These are phyloP conservation scores for Ancistrus triradiatus DNA, from an alignment of 2,113 vertebrate species.

Conservation along the genomic window DNA sequence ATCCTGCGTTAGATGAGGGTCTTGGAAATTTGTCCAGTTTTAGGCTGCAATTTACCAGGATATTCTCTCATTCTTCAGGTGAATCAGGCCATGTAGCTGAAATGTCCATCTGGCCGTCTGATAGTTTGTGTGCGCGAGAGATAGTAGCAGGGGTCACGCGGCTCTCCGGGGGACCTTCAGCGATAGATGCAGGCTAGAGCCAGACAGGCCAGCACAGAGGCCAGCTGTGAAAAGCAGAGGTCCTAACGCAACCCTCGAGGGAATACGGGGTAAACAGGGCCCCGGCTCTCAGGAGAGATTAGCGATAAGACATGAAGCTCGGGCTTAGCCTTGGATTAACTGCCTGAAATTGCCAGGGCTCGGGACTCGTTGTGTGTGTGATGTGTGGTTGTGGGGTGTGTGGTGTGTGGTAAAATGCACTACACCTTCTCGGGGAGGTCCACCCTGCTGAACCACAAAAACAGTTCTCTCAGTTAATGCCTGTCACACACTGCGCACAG, in stretches of 20 bases:
- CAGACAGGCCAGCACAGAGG: slow-evolving; percentile 19
- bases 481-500: slow-evolving; percentile 58
- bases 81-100: slow-evolving; percentile 40
- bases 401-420: slow-evolving; percentile 34
- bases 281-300: slow-evolving; percentile 1
- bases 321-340: slow-evolving; percentile 21
- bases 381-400: neutral
- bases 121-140: slow-evolving; percentile 61
- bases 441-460: slow-evolving; percentile 56
- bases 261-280: slow-evolving; percentile 16
- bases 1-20: too few species aligned
- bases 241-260: slow-evolving; percentile 3
- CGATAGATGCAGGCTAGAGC: slow-evolving; percentile 12
- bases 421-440: slow-evolving; percentile 43
- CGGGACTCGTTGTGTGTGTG: slow-evolving; percentile 30
- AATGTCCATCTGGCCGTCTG: slow-evolving; percentile 65
- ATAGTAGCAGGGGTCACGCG: slow-evolving; percentile 52
- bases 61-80: slow-evolving; percentile 21
- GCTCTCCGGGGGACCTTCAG: slow-evolving; percentile 16
- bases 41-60: too few species aligned
- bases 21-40: too few species aligned
- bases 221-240: slow-evolving; percentile 21
- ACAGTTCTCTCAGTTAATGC: slow-evolving; percentile 60
- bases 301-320: slow-evolving; percentile 32
- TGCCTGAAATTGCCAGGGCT: slow-evolving; percentile 62